A percentile compares a stretch with the other conserved stretches of the same genome.
Conservation (phyloP, 2,888 invertebrate genomes). For the Theodoxus fluviatilis region DNA sequence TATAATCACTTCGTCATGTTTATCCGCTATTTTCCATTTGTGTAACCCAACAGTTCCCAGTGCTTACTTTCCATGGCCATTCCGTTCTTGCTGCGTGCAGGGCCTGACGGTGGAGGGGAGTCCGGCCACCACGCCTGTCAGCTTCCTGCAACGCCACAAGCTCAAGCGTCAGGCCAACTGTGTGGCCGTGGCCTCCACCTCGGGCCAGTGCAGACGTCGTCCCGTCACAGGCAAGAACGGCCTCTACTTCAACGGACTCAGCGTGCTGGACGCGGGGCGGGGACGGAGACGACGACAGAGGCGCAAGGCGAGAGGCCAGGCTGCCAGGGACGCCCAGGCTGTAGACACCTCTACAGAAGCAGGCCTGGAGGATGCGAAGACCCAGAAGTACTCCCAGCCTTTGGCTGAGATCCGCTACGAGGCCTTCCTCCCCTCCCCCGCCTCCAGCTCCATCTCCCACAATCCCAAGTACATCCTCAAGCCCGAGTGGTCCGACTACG, state of each 20-base stretch:
- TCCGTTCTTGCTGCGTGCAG: no score
- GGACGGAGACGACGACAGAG: not conserved
- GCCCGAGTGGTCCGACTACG: not conserved
- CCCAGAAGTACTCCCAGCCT: conserved; percentile 14
- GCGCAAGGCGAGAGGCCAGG: not conserved
- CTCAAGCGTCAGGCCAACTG: conserved; percentile 34
- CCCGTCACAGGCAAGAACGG: not conserved
- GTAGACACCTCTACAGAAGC: no score
- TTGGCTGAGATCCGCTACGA: conserved; percentile 37
- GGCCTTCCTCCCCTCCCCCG: conserved; percentile 37
- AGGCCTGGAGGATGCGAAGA: conserved; percentile 7
- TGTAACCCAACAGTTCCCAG: no score
- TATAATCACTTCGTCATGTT: no score
- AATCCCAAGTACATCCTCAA: conserved; percentile 35
- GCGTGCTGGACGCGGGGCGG: not conserved
- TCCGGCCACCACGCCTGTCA: conserved; percentile 33
- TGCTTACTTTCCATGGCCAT: no score
- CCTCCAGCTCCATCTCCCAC: conserved; percentile 37
- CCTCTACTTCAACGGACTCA: conserved; percentile 15
- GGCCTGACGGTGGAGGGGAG: no score
- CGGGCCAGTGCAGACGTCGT: conserved; percentile 28
- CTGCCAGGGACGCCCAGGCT: no score
- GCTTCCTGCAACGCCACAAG: conserved; percentile 38
- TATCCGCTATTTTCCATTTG: no score
- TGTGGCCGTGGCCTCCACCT: conserved; percentile 30